Evolutionary conservation across 2,888 invertebrate species (phyloP), one percentile per base, ranked within the genome.

Genomic region (Dryococelus australis): DNA sequence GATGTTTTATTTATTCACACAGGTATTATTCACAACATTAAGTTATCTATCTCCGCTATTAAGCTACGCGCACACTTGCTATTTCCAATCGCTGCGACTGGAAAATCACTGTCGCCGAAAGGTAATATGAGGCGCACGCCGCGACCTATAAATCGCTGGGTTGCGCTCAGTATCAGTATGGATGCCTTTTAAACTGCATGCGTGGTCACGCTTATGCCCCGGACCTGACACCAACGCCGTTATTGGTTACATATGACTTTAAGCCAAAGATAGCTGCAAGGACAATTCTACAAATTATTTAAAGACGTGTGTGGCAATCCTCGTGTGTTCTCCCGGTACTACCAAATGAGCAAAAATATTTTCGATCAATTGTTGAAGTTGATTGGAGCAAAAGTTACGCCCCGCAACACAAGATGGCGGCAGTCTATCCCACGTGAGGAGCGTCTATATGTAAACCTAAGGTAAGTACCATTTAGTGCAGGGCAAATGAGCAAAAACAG

Each of bases 361-460:
- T 86, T 86, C 24, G 86, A 65, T 28, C 26, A 78, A 28, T 86
- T 78, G 27, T 86, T 65, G 16, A 8, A 27, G 26, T 26, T 78
- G 10, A 65, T 0, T 65, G 78, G 78, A 8, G 78, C 86, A 86
- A 65, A 47, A 13, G 26, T 78, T 24, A 27, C 28, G 53, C 53
- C 4, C 20, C n/a, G 53, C 12, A 35, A 86, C 27, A 51, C 65
- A 78, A 65, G 9, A 35, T 85, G 85, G 26, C 78, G 53, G 28
- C n/a, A 26, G 47, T 86, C 8, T 13, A 53, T 53, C 53, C 53
- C 47, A 86, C 26, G 9, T 3, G 78, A 86, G 28, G 28, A 78
- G n/a, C 85, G 65, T 86, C 53, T 86, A 24, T 86, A 78, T 27
- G 51, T 85, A 85, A 85, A 51, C 24, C 26, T 85, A n/a, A 27